Conservation (phyloP, 2,113 vertebrate species). For the Leucosticte australis region DNA sequence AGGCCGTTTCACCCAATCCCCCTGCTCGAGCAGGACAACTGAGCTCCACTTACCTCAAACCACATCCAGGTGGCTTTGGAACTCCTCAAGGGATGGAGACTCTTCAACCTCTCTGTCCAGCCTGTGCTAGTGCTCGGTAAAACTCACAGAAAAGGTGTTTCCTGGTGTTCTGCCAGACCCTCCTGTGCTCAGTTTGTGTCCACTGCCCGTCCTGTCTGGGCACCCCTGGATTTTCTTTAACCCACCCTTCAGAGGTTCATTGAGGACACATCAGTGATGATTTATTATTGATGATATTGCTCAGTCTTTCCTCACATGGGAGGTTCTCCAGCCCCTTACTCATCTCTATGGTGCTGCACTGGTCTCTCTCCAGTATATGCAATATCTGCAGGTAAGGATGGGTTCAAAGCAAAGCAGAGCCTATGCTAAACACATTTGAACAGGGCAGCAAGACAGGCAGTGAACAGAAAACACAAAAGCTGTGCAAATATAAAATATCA, state of each 20-base stretch:
- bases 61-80: not conserved
- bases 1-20: not conserved
- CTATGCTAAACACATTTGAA: not conserved
- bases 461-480: not conserved
- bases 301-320: not conserved
- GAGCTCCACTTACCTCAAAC: not conserved
- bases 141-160: not conserved
- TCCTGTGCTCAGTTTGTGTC: not conserved
- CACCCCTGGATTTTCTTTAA: not conserved
- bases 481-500: not conserved
- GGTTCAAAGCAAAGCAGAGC: not conserved
- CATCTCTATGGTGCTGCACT: not conserved
- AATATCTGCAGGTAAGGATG: not conserved
- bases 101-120: not conserved
- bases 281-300: not conserved
- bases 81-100: not conserved
- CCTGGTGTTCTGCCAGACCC: not conserved
- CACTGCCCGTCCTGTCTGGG: not conserved
- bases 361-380: not conserved
- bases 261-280: not conserved
- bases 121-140: not conserved
- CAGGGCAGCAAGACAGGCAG: not conserved
- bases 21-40: accelerated
- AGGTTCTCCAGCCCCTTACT: not conserved
- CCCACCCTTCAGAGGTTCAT: not conserved